Evolutionary conservation across 1,140 invertebrate species (phyloP).

Genomic region (Oryctes rhinoceros): DNA sequence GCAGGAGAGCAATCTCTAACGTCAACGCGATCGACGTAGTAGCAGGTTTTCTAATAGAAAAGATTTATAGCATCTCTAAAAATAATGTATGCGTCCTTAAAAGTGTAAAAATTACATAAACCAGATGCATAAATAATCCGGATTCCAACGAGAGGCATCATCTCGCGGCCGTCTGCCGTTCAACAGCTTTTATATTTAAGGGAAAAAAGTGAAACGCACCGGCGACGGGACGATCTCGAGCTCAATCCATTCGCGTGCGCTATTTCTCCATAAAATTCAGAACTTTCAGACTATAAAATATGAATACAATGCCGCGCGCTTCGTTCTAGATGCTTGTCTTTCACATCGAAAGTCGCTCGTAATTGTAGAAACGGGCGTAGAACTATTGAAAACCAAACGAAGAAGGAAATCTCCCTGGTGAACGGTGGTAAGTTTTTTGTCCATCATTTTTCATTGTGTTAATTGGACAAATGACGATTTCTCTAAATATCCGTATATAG

Average conservation of each 20-base stretch:
- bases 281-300: conserved; percentile 27
- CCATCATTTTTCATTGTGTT: conserved; percentile 20
- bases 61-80: not conserved
- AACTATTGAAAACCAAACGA: not conserved
- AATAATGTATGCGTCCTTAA: conserved; percentile 1
- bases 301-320: not conserved
- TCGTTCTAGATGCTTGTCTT: conserved; percentile 6
- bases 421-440: not conserved
- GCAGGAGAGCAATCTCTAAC: too few relatives aligned
- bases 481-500: conserved; percentile 13
- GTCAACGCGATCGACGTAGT: too few relatives aligned
- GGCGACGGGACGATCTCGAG: not conserved
- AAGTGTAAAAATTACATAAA: conserved; percentile 19
- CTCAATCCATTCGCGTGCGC: not conserved
- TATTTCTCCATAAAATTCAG: conserved; percentile 17
- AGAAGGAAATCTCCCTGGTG: not conserved
- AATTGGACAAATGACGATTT: not conserved
- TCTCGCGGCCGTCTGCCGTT: not conserved
- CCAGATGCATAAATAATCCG: conserved; percentile 12
- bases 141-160: not conserved
- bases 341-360: conserved; percentile 2
- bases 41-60: too few relatives aligned
- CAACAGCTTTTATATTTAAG: not conserved
- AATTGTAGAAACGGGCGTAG: not conserved
- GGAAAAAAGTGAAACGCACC: conserved; percentile 13